Evolutionary conservation across 1,140 invertebrate genomes (phyloP).

Genomic region (silkworm (Bombyx mori)): ASM3026992v2 NC_085107.1:17587501-17588000

Average conservation of each 20-base stretch:
- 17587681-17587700: conserved; percentile 66
- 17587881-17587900: background rate
- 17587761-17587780: background rate
- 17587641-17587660: conserved; percentile 45
- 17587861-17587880: conserved; percentile 4
- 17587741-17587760: conserved; percentile 18
- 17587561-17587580: conserved; percentile 17
- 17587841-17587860: background rate
- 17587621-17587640: conserved; percentile 28
- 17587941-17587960: too few species aligned
- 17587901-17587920: too few species aligned
- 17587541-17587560: conserved; percentile 11
- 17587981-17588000: too few species aligned
- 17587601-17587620: conserved; percentile 26
- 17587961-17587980: too few species aligned
- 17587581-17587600: conserved; percentile 23
- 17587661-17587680: conserved; percentile 65
- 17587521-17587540: background rate
- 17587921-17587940: too few species aligned
- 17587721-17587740: conserved; percentile 39
- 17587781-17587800: conserved; percentile 1
- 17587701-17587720: conserved; percentile 55
- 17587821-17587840: background rate
- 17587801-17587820: conserved; percentile 1
- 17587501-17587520: too few species aligned